A percentile compares a stretch with the other conserved stretches of the same genome.
Evolutionary conservation across 2,888 invertebrate genomes (phyloP).

Genomic region (Tipula vernalis): DNA sequence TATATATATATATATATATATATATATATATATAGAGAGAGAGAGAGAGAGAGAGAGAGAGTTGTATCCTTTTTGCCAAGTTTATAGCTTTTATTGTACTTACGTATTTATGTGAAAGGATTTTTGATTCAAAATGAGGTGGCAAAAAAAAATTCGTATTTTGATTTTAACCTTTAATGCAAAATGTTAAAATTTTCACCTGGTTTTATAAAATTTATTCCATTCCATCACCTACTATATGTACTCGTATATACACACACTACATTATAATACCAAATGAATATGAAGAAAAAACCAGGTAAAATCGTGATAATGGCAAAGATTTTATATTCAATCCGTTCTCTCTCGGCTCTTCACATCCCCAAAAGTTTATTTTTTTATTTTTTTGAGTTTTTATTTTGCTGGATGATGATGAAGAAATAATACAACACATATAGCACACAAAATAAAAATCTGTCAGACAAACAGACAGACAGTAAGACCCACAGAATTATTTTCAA

Average conservation of each 20-base stretch:
- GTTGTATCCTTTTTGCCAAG: not conserved
- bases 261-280: not conserved
- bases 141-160: not conserved
- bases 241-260: not conserved
- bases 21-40: too few relatives aligned
- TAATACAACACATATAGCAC: not conserved
- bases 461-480: not conserved
- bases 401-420: not conserved
- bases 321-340: not conserved
- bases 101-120: too few relatives aligned
- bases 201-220: not conserved
- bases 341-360: not conserved
- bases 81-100: not conserved
- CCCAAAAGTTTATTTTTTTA: not conserved
- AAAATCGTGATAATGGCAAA: not conserved
- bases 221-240: not conserved
- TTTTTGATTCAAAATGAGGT: not conserved
- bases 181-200: not conserved
- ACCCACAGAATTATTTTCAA: not conserved
- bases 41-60: too few relatives aligned
- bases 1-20: too few relatives aligned
- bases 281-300: not conserved
- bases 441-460: not conserved
- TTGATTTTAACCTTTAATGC: not conserved
- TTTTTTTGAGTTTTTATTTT: not conserved